Percentiles rank a stretch among this genome's conserved stretches.
Conservation (phyloP, 92 coral and sea anemone genomes). For the Palythoa grandis region DNA sequence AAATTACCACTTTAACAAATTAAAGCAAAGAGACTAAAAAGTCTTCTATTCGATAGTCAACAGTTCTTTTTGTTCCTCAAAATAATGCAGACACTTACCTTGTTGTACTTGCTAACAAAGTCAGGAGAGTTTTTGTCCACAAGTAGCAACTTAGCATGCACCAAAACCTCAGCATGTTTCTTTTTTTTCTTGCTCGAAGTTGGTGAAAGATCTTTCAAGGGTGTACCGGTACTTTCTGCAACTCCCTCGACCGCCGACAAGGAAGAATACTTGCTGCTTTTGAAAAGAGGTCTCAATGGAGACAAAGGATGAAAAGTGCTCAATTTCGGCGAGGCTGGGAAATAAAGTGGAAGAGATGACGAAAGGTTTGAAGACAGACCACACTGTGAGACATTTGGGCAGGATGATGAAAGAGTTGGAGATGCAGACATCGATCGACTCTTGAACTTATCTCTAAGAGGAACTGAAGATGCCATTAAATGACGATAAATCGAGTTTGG, state of each 20-base stretch:
- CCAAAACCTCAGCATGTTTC: conserved; percentile 70
- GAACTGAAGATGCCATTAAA: conserved; percentile 88
- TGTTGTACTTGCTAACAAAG: conserved; percentile 70
- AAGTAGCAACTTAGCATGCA: conserved; percentile 63
- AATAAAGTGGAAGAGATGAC: conserved; percentile 82
- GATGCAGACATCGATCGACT: conserved; percentile 68
- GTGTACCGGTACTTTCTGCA: conserved; percentile 51
- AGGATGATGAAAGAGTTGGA: conserved; percentile 81
- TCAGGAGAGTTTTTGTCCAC: conserved; percentile 81
- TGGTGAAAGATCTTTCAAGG: conserved; percentile 27
- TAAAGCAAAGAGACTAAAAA: too few species aligned
- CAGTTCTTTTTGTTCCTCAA: neutral
- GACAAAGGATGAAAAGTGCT: conserved; percentile 71
- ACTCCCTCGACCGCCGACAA: conserved; percentile 53
- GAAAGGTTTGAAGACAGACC: conserved; percentile 74
- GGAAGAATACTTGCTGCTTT: conserved; percentile 71
- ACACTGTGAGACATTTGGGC: conserved; percentile 92
- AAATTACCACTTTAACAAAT: too few species aligned
- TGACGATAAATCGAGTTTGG: conserved; percentile 78
- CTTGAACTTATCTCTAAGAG: conserved; percentile 48
- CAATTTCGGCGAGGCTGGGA: conserved; percentile 69
- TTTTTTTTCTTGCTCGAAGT: conserved; percentile 42
- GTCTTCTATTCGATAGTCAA: too few species aligned
- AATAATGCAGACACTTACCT: conserved; percentile 59
- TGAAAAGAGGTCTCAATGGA: conserved; percentile 89